Percentiles rank a stretch among this genome's conserved stretches.
Evolutionary conservation across 2,797 vertebrate species (phyloP).

Genomic region (Poecilia gillii): DNA sequence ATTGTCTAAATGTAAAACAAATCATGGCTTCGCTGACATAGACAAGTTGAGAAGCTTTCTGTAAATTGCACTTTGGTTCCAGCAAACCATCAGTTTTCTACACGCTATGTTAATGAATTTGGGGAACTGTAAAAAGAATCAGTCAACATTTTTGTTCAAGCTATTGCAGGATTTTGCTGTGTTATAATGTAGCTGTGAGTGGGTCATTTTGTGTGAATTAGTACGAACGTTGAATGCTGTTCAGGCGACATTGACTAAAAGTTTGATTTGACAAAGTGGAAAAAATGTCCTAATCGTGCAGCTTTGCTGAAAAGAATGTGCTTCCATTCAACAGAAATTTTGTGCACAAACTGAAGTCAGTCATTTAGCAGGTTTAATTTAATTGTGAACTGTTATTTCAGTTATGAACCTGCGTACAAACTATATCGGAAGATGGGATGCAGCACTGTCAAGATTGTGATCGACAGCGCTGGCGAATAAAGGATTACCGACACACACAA

Average conservation of each 20-base stretch:
- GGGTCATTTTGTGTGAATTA: too few species aligned
- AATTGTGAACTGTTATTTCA: slow-evolving; percentile 64
- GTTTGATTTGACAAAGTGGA: neutral
- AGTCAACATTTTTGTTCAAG: neutral
- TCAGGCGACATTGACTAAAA: neutral
- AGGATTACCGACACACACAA: slow-evolving; percentile 31
- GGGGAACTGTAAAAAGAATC: neutral
- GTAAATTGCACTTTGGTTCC: slow-evolving; percentile 7
- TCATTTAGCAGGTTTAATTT: slow-evolving; percentile 39
- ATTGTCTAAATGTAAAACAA: slow-evolving; percentile 68
- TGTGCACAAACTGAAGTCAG: slow-evolving; percentile 20
- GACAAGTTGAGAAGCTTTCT: slow-evolving; percentile 14
- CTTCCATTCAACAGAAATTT: slow-evolving; percentile 2
- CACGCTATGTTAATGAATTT: slow-evolving; percentile 2
- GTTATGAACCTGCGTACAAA: slow-evolving; percentile 52
- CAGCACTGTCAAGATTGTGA: slow-evolving; percentile 51
- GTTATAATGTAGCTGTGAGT: too few species aligned
- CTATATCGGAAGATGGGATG: slow-evolving; percentile 39
- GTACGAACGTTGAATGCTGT: too few species aligned
- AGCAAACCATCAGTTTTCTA: neutral
- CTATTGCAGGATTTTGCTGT: neutral
- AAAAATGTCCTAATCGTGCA: neutral
- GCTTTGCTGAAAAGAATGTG: neutral
- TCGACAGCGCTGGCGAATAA: slow-evolving; percentile 45
- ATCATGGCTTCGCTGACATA: slow-evolving; percentile 43